Base-by-base conservation (phyloP, 2,113 vertebrate genomes). In the Ancistrus triradiatus region DNA sequence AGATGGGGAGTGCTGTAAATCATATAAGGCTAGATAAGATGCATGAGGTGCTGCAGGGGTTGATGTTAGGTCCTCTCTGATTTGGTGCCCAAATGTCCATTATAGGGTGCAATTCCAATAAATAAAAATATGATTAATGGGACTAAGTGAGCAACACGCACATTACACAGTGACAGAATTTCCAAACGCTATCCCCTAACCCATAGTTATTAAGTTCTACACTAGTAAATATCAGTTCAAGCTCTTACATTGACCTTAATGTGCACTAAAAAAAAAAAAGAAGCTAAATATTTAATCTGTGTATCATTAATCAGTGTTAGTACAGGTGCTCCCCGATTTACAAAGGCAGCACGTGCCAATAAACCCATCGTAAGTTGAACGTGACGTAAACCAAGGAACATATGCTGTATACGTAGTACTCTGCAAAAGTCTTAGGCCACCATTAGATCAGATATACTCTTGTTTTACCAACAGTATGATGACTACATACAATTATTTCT, bases 201-300 rank as follows among this genome's bases (percentile, higher is more conserved):
- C n/a, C n/a, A n/a, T n/a, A n/a, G n/a, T n/a, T n/a, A 21, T 17
- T 44, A 40, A 37, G 58, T 66, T 67, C 52, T 48, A 74, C 46
- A 70, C 62, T 66, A 63, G 51, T 62, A 66, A 57, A 66, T 48
- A 38, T 21, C 7, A 47, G 31, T 57, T 55, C 48, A 21, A 40
- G 49, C 44, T 24, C 17, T 42, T 58, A 44, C 18, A 48, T 14
- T 24, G 25, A 67, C 38, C 27, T 52, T 55, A 68, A 40, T 64
- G 48, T 64, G 63, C 14, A 6, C 73, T 71, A 59, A 14, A n/a
- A 6, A 60, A 25, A 22, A 27, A 52, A 51, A 48, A 9, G 27
- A 31, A 37, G 52, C 21, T 46, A 13, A 31, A 46, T 21, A 44
- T 46, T 55, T 14, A 48, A 53, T 40, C 42, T 25, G n/a, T n/a